Evolutionary conservation across 2,888 invertebrate genomes (phyloP), one percentile per base, ranked within the genome.

Genomic region (Dynastes grantii): DNA sequence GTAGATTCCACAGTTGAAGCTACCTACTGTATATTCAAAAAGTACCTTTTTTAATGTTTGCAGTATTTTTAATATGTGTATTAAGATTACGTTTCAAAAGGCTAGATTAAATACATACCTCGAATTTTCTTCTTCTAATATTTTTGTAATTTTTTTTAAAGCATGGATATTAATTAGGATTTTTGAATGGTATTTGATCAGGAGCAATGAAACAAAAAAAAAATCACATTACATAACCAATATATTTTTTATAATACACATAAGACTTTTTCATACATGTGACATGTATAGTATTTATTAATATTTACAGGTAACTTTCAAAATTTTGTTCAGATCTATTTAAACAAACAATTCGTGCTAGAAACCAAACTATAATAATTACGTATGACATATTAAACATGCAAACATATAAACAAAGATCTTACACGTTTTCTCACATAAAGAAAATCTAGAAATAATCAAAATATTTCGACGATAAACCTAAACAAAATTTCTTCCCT

Each of bases 191-290:
- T 0, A 32, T 32, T 32, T 4, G 5, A 32, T 5, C 32, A 5
- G 32, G 37, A 32, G 9, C 63, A 78, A 63, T 73, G n/a, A 78
- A 53, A 78, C 61, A 73, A 27, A 22, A n/a, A 22, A 22, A 22
- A 8, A 58, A 73, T 2, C 71, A 78, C 73, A 67, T 71, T 79
- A 76, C 79, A 79, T 79, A 79, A 76, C 49, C 76, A 79, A 81
- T 81, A 79, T 79, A 79, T 82, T 84, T 53, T 55, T 55, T 83
- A 83, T 82, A 80, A 83, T 82, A 84, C 82, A 82, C 82, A 83
- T 82, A 84, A 83, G 83, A 82, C 81, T 82, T 82, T 81, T 80
- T 71, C 81, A 81, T 83, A 82, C 80, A 81, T 80, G 78, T 82
- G 77, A 82, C 82, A 81, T 83, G 80, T 80, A 83, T 83, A 73